Conservation (phyloP, 2,797 vertebrate species). For the Artibeus lituratus region DNA sequence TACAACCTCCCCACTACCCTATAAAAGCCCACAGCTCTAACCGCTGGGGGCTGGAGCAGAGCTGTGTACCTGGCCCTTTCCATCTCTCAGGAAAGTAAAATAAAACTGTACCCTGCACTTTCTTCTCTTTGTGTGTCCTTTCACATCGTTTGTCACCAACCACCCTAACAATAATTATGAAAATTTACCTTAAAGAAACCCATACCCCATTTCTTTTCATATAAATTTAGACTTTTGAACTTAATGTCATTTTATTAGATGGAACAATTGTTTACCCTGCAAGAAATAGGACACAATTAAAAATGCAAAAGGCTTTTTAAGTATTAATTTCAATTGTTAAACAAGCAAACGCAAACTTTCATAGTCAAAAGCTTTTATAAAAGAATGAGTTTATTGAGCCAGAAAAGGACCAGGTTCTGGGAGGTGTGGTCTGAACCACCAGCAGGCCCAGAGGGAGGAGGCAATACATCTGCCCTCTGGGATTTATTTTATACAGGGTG, state of each 20-base stretch:
- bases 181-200: not conserved
- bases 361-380: not conserved
- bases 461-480: too few relatives aligned
- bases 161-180: not conserved
- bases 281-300: not conserved
- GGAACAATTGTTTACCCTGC: not conserved
- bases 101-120: not conserved
- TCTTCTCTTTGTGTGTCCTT: not conserved
- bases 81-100: not conserved
- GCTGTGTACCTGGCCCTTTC: not conserved
- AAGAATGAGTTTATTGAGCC: not conserved
- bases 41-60: not conserved
- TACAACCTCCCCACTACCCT: not conserved
- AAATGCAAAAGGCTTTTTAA: not conserved
- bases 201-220: not conserved
- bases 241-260: not conserved
- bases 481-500: not conserved
- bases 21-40: not conserved
- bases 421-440: not conserved
- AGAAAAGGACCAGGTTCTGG: not conserved
- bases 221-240: constrained; percentile 8
- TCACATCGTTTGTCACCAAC: not conserved
- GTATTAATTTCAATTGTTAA: not conserved
- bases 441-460: not conserved
- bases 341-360: not conserved